Percentiles rank a stretch among this genome's conserved stretches.
Conservation (phyloP, 64 coral and sea anemone species). For the Actinia equina region DNA sequence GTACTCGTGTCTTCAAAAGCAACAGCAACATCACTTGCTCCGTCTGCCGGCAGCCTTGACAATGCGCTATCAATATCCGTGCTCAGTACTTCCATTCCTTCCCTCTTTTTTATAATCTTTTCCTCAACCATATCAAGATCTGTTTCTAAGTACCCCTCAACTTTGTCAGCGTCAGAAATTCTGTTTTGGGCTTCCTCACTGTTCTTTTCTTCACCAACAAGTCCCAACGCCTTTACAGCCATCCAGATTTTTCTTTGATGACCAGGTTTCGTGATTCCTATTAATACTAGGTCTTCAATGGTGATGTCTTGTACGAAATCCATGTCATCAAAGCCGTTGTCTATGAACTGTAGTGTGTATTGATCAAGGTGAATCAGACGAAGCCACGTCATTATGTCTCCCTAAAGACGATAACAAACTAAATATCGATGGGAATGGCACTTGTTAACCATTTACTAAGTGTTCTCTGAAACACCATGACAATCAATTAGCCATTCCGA, state of each 20-base stretch:
- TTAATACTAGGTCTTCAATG: conserved; percentile 75
- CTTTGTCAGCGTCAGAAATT: background rate
- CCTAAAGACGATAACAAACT: conserved; percentile 20
- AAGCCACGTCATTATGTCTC: conserved; percentile 86
- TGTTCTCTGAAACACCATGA: too few species aligned
- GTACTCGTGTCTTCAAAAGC: background rate
- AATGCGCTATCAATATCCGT: conserved; percentile 22
- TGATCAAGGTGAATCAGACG: conserved; percentile 74
- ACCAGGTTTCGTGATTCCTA: conserved; percentile 82
- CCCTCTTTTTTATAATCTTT: background rate
- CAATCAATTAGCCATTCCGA: too few species aligned
- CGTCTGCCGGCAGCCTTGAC: conserved; percentile 5
- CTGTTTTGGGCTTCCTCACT: background rate
- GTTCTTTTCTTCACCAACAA: background rate
- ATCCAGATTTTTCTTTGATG: conserved; percentile 92
- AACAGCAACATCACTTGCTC: background rate
- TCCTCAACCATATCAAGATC: conserved; percentile 6
- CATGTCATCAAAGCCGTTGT: conserved; percentile 96
- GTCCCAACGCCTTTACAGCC: conserved; percentile 56
- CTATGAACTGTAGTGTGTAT: conserved; percentile 89
- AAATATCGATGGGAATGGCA: too few species aligned
- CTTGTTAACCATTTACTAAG: too few species aligned
- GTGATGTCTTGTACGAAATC: conserved; percentile 92
- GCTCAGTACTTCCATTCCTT: background rate
- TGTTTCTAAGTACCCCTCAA: background rate